Percentiles rank a stretch among this genome's conserved stretches.
Conservation (phyloP, 2,113 vertebrate species). For the Cyphomyrus discorhynchus region DNA sequence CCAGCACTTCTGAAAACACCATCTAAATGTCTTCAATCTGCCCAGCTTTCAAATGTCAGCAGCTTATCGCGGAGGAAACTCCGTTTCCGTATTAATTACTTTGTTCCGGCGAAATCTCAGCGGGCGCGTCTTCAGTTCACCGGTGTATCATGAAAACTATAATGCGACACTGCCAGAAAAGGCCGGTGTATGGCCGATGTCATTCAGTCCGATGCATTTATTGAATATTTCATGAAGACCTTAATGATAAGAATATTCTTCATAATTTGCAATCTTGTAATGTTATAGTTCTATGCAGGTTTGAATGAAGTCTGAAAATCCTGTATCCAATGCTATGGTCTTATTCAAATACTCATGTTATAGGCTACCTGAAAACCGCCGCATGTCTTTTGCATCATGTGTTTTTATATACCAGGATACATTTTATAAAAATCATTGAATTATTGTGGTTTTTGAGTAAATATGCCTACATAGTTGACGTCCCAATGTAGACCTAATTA, state of each 20-base stretch:
- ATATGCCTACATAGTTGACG: neutral
- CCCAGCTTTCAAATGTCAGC: neutral
- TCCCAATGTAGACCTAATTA: neutral
- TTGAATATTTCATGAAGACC: neutral
- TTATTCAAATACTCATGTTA: neutral
- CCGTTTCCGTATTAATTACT: neutral
- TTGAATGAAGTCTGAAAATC: neutral
- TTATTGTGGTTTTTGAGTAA: neutral
- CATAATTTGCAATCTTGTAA: neutral
- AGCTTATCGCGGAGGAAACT: neutral
- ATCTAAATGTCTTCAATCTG: neutral
- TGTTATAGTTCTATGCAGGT: neutral
- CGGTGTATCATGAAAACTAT: neutral
- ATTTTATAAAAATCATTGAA: neutral
- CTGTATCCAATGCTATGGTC: neutral
- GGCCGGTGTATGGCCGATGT: neutral
- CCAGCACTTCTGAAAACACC: neutral
- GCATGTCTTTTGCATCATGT: neutral
- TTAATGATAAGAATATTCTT: neutral
- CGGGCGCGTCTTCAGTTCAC: neutral
- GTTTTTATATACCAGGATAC: neutral
- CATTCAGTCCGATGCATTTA: neutral
- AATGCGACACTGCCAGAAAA: neutral
- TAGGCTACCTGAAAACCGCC: neutral
- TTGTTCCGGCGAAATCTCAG: neutral